Percentiles rank a stretch among this genome's conserved stretches.
These are phyloP conservation scores for Ophiothrix spiculata DNA, from an alignment of 35 echinoderm and acorn worm genomes.

Conservation along the genomic window DNA sequence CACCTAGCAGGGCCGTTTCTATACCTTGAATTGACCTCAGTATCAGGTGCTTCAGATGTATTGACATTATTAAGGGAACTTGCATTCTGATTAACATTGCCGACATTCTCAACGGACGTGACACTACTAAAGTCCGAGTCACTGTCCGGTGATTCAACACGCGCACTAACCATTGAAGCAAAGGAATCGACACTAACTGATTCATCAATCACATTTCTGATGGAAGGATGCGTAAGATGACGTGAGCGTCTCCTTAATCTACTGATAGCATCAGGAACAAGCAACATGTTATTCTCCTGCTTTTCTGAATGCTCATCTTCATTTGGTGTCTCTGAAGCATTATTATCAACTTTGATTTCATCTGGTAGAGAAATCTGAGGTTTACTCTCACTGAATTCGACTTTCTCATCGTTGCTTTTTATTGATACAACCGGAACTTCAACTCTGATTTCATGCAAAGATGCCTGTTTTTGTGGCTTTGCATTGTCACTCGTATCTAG, in stretches of 20 bases:
- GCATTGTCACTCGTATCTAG: neutral
- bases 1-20: neutral
- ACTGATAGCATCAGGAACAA: too few relatives aligned
- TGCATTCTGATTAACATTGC: conserved; percentile 9
- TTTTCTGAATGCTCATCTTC: too few relatives aligned
- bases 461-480: neutral
- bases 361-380: too few relatives aligned
- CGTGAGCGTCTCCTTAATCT: neutral
- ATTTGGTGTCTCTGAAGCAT: too few relatives aligned
- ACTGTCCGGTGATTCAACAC: too few relatives aligned
- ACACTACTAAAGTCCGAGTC: neutral
- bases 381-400: too few relatives aligned
- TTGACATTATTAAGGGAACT: neutral
- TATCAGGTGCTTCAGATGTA: neutral
- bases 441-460: too few relatives aligned
- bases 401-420: too few relatives aligned
- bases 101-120: neutral
- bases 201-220: neutral
- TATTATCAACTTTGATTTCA: too few relatives aligned
- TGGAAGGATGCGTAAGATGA: neutral
- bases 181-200: neutral
- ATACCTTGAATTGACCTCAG: neutral
- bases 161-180: neutral
- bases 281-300: too few relatives aligned
- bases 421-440: too few relatives aligned